These are phyloP conservation scores for Oophaga sylvatica DNA, from an alignment of 2,797 vertebrate species.

Conservation along the genomic window DNA sequence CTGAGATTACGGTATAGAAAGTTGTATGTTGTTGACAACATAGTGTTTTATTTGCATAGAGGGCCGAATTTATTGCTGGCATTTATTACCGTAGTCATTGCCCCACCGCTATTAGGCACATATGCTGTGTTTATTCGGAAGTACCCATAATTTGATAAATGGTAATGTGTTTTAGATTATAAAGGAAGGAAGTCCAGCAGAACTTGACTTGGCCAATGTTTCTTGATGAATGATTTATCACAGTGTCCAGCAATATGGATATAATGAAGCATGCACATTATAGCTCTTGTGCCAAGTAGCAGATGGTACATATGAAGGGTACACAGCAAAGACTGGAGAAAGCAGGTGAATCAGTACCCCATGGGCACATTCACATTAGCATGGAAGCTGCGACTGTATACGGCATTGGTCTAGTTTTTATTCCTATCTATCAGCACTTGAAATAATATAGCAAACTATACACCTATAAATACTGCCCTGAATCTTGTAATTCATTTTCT, in stretches of 20 bases:
- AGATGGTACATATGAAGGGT: neutral
- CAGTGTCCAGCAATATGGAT: neutral
- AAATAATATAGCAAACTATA: neutral
- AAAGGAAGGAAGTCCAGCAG: neutral
- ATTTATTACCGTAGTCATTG: neutral
- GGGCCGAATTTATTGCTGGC: neutral
- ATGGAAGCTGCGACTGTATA: neutral
- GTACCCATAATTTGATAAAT: neutral
- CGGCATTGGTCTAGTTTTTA: neutral
- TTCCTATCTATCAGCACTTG: neutral
- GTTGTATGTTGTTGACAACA: neutral
- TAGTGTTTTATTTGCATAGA: neutral
- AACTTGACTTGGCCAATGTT: neutral
- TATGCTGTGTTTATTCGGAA: neutral
- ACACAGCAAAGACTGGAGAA: neutral
- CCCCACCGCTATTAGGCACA: neutral
- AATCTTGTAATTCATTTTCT: neutral
- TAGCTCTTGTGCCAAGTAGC: neutral
- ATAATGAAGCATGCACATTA: neutral
- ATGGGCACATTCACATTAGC: neutral
- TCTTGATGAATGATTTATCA: neutral
- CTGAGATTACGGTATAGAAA: neutral
- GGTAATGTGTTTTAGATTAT: neutral
- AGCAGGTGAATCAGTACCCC: neutral
- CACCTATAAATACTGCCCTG: neutral